Percentiles rank a stretch among this genome's conserved stretches.
Evolutionary conservation across 2,113 vertebrate genomes (phyloP).

Genomic region (Chitala chitala): DNA sequence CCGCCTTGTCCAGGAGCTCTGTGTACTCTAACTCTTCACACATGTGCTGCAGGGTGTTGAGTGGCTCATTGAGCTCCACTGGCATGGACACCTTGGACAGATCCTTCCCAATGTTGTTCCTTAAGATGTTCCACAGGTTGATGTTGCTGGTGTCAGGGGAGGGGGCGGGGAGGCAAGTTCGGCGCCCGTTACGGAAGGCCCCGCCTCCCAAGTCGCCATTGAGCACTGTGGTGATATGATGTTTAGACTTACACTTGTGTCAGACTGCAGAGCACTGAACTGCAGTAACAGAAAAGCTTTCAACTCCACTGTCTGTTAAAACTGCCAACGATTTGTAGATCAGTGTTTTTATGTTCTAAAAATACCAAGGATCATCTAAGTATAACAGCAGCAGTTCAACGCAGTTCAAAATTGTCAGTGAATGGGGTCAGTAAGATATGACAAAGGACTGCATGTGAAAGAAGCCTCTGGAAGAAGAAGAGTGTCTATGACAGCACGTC

Average conservation of each 20-base stretch:
- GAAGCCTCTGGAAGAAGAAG: background rate
- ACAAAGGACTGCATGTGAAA: background rate
- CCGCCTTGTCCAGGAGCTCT: conserved; percentile 93
- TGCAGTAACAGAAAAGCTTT: background rate
- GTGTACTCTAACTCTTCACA: conserved; percentile 97
- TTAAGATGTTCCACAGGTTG: conserved; percentile 98
- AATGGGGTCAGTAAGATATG: background rate
- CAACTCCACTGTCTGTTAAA: no score
- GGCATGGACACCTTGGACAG: conserved; percentile 98
- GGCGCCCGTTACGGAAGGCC: conserved; percentile 86
- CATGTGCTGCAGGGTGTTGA: conserved; percentile 96
- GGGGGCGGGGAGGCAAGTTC: conserved; percentile 83
- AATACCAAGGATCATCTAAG: no score
- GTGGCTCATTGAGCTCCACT: conserved; percentile 94
- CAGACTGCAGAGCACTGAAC: background rate
- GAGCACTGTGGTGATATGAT: conserved; percentile 66
- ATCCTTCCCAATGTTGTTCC: conserved; percentile 98
- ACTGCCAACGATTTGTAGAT: no score
- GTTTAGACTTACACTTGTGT: background rate
- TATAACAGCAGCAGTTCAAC: background rate
- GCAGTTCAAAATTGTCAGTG: background rate
- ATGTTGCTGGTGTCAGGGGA: conserved; percentile 95
- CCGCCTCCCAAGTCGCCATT: conserved; percentile 90
- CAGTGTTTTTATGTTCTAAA: no score
- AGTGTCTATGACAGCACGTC: background rate